Evolutionary conservation across 2,113 vertebrate genomes (phyloP).

Genomic region (Limnothrissa miodon): DNA sequence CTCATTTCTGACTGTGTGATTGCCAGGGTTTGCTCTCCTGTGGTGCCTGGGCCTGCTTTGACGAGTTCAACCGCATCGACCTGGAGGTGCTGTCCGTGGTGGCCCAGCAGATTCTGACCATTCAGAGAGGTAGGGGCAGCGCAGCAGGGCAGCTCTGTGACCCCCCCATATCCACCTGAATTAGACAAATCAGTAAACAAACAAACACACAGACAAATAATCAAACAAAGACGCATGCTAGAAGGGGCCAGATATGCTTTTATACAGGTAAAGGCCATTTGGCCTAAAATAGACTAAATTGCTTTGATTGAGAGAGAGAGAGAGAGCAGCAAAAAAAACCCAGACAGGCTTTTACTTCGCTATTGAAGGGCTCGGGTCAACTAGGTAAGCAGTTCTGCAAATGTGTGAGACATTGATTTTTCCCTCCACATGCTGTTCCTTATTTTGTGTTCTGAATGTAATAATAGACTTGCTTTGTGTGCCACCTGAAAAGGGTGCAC

Average conservation of each 20-base stretch:
- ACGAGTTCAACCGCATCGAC: slow-evolving; percentile 94
- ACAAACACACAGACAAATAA: background rate
- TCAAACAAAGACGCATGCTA: background rate
- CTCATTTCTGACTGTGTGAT: background rate
- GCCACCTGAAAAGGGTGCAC: background rate
- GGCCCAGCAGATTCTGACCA: slow-evolving; percentile 92
- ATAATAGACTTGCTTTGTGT: background rate
- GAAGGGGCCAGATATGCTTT: no score
- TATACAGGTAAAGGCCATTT: background rate
- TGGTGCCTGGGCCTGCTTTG: slow-evolving; percentile 92
- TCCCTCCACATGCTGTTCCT: background rate
- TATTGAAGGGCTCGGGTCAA: background rate
- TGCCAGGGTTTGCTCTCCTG: slow-evolving; percentile 82
- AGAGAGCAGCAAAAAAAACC: background rate
- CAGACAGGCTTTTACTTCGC: background rate
- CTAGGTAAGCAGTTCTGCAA: background rate
- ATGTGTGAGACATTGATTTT: slow-evolving; percentile 4
- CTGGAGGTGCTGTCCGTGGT: slow-evolving; percentile 91
- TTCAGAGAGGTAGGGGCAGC: slow-evolving; percentile 82
- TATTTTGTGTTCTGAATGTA: background rate
- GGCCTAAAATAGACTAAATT: background rate
- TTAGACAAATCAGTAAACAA: background rate
- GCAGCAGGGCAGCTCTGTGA: background rate
- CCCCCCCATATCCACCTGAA: background rate
- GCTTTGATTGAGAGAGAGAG: background rate